Base-by-base conservation (phyloP, 1,140 invertebrate genomes). In the Drosophila saltans region DNA sequence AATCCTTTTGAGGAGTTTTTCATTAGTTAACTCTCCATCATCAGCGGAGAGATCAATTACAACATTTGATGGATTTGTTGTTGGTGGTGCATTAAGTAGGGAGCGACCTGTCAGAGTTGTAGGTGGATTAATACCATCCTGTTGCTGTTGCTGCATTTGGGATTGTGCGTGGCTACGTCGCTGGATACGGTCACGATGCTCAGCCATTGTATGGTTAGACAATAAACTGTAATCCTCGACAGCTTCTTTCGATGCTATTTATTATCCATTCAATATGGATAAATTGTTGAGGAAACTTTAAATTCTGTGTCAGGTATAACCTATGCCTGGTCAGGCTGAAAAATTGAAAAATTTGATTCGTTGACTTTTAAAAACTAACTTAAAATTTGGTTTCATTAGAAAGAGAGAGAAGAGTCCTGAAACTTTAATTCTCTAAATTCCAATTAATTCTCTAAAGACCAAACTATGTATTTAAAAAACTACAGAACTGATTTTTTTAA, bases 221-320 rank as follows among this genome's bases (percentile, higher is more conserved):
- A 67, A 72, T 24, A 70, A 60, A 33, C 45, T 30, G 28, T 40
- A 61, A 1, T 82, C 83, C 9, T 86, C 76, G 2, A 58, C 59
- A 30, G 40, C 65, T 66, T 74, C 80, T 80, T 88, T 82, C 72
- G 72, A 1, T 79, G 82, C 68, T 92, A 92, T 66, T 92, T 92
- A n/a, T 16, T 16, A 16, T 16, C 16, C 16, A 16, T 16, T 16
- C 16, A 16, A 16, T 16, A 16, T 16, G 16, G 16, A 16, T 16
- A 16, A 16, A 16, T 16, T 16, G 16, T 16, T 16, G 16, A 16
- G 16, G 0, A 16, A 16, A 16, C 16, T 16, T 16, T 16, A 16
- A 16, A 16, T 16, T 16, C 16, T 16, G 16, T 16, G 16, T 16
- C 16, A 16, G 16, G 16, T 16, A 16, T 16, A 16, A 16, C 16